Evolutionary conservation across 2,113 vertebrate species (phyloP).

Genomic region (Bubalus kerabau): DNA sequence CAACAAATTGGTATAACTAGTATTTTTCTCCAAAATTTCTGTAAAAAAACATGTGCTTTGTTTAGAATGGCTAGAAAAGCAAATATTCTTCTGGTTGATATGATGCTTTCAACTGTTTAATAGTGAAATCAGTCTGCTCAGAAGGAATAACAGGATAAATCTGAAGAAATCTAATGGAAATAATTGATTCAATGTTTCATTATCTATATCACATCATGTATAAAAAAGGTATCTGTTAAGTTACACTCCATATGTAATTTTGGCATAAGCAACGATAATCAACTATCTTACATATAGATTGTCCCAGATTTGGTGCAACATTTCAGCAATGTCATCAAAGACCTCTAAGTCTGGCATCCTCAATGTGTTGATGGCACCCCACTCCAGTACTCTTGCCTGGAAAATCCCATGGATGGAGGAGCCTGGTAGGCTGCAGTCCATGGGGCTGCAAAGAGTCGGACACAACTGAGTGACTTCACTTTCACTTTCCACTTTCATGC

Average conservation of each 20-base stretch:
- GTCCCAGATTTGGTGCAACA: not conserved
- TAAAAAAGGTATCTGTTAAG: not conserved
- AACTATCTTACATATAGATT: not conserved
- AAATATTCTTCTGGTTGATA: not conserved
- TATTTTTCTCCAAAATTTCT: not conserved
- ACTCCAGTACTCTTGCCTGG: too few relatives aligned
- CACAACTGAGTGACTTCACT: too few relatives aligned
- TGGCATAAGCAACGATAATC: not conserved
- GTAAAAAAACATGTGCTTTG: not conserved
- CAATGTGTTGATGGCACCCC: not conserved
- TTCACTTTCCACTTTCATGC: too few relatives aligned
- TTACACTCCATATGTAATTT: not conserved
- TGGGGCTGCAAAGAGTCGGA: too few relatives aligned
- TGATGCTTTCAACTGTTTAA: not conserved
- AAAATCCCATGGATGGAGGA: too few relatives aligned
- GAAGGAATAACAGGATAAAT: not conserved
- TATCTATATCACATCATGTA: not conserved
- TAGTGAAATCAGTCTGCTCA: not conserved
- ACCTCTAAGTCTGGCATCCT: not conserved
- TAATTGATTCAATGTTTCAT: not conserved
- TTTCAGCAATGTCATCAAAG: not conserved
- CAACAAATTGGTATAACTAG: not conserved
- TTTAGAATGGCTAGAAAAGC: constrained; percentile 4
- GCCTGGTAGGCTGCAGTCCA: too few relatives aligned
- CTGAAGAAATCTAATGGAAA: not conserved